These are phyloP conservation scores for Zaprionus africanus DNA, from an alignment of 1,140 invertebrate genomes.

Conservation along the genomic window DNA sequence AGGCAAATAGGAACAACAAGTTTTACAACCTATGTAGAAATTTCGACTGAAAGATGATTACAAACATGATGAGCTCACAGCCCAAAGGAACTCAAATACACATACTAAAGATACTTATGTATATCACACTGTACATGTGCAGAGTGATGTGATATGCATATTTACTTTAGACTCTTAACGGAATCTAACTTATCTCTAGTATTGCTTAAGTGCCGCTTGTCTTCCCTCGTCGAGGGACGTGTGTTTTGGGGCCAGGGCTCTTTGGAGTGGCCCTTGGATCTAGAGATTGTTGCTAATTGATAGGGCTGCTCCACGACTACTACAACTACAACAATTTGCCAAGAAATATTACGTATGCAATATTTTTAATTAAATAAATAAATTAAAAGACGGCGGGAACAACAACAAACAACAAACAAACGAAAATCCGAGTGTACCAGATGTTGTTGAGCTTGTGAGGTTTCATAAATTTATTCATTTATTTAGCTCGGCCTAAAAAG, in stretches of 20 bases:
- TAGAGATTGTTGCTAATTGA: constrained; percentile 7
- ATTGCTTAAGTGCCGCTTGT: constrained; percentile 28
- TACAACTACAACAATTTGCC: constrained; percentile 7
- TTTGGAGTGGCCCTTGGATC: constrained; percentile 39
- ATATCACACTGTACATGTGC: constrained; percentile 12
- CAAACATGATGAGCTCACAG: constrained; percentile 24
- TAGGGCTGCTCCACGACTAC: neutral
- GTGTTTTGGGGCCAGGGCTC: constrained; percentile 33
- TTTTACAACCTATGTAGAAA: neutral
- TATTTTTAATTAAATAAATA: constrained; percentile 45
- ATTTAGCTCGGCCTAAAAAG: constrained; percentile 11
- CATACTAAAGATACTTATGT: neutral
- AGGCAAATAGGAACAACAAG: too few species aligned
- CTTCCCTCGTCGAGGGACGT: neutral
- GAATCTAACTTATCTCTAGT: constrained; percentile 33
- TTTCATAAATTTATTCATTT: constrained; percentile 31
- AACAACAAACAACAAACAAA: neutral
- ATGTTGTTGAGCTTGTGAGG: constrained; percentile 2
- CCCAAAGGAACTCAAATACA: neutral
- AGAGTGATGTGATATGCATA: constrained; percentile 21
- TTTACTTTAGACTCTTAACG: constrained; percentile 33
- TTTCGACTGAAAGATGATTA: neutral
- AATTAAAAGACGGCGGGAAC: neutral
- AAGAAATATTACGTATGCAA: constrained; percentile 26
- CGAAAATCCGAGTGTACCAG: constrained; percentile 3